Percentiles rank a stretch among this genome's conserved stretches.
phyloP scores from a whole-genome alignment of 2,113 vertebrate genomes.

The Zapus hudsonius region DNA sequence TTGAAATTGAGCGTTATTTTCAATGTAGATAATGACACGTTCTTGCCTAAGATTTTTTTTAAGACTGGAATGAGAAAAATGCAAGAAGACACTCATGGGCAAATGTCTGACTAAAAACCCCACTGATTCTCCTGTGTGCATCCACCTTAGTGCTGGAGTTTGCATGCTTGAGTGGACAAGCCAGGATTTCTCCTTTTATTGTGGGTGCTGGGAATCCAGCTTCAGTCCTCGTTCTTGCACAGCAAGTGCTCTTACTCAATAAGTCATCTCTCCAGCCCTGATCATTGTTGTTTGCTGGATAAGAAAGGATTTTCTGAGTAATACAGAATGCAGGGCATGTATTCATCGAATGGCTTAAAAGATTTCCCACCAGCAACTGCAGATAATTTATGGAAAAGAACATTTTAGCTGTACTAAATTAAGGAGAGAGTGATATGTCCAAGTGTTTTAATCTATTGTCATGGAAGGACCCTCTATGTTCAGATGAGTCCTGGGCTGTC shows the following conservation, averaged over 20 bases:
- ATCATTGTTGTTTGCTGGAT: neutral
- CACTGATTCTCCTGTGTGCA: no score
- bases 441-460: slow-evolving; percentile 45
- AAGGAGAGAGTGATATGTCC: neutral
- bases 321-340: neutral
- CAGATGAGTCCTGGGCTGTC: neutral
- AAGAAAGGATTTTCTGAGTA: neutral
- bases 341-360: slow-evolving; percentile 20
- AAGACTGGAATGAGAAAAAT: neutral
- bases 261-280: neutral
- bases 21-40: neutral
- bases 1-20: no score
- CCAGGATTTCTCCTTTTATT: no score
- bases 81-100: neutral
- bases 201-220: no score
- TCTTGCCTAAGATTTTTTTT: neutral
- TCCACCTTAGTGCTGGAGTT: no score
- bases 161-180: no score
- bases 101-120: no score
- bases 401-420: neutral
- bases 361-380: neutral
- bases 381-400: slow-evolving; percentile 25
- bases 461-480: neutral
- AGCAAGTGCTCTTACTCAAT: no score
- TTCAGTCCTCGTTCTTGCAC: no score